These are phyloP conservation scores for Bicyclus anynana DNA, from an alignment of 1,140 invertebrate genomes.

Conservation along the genomic window DNA sequence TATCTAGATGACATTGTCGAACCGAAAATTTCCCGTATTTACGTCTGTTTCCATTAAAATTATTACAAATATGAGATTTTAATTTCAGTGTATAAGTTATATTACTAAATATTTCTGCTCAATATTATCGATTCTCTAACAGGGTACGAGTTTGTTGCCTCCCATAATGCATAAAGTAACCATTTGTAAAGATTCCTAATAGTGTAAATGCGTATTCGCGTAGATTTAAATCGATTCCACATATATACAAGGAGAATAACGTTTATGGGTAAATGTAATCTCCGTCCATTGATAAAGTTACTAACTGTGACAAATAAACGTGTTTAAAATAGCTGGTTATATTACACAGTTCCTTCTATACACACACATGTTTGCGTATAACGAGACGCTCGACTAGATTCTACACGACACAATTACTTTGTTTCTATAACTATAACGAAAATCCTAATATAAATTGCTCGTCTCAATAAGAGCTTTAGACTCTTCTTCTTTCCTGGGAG, in stretches of 20 bases:
- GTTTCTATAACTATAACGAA: no score
- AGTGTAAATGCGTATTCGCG: slow-evolving; percentile 13
- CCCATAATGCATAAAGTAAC: slow-evolving; percentile 7
- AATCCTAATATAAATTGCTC: no score
- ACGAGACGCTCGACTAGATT: not conserved
- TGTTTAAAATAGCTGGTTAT: not conserved
- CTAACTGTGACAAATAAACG: slow-evolving; percentile 20
- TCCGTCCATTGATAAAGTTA: slow-evolving; percentile 50
- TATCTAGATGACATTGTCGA: no score
- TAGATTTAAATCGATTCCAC: slow-evolving; percentile 14
- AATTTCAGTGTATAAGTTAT: no score
- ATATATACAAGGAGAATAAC: slow-evolving; percentile 30
- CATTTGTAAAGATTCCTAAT: slow-evolving; percentile 17
- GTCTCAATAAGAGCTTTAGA: not conserved
- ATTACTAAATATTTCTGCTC: no score
- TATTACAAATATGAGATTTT: no score
- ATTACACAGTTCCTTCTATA: slow-evolving; percentile 7
- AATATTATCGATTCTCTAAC: no score
- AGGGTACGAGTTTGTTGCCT: slow-evolving; percentile 5
- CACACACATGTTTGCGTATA: not conserved
- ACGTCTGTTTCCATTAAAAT: no score
- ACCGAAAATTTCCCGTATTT: no score
- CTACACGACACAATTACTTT: not conserved
- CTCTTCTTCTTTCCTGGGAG: no score
- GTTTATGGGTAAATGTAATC: slow-evolving; percentile 42